Evolutionary conservation across 2,888 invertebrate species (phyloP).

Genomic region (Flabesymbios commensalis): DNA sequence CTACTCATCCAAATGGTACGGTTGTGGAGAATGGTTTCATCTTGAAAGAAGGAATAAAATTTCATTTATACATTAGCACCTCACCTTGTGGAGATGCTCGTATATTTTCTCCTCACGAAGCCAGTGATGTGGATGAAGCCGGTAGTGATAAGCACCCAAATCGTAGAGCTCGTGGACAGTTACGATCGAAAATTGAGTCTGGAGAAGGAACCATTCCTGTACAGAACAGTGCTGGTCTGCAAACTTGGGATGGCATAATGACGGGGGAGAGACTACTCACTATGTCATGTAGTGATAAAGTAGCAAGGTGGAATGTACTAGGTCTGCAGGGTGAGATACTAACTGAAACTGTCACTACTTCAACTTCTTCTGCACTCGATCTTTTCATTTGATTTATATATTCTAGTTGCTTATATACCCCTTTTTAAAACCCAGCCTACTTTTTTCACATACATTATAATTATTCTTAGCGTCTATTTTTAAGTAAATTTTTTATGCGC

Average conservation of each 20-base stretch:
- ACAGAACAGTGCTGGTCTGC: constrained; percentile 41
- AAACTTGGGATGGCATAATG: constrained; percentile 63
- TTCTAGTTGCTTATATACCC: too few species aligned
- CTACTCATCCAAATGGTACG: constrained; percentile 31
- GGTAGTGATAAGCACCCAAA: constrained; percentile 53
- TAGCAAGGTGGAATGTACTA: constrained; percentile 63
- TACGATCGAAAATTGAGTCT: constrained; percentile 94
- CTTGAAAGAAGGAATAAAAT: constrained; percentile 74
- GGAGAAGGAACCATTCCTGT: constrained; percentile 77
- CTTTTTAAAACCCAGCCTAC: too few species aligned
- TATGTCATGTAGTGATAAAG: constrained; percentile 64
- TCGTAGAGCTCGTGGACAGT: constrained; percentile 74
- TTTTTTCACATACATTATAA: too few species aligned
- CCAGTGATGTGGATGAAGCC: not conserved
- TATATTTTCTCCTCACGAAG: constrained; percentile 81
- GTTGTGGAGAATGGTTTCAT: not conserved
- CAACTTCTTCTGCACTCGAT: too few species aligned
- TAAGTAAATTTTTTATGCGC: too few species aligned
- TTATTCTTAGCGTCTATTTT: too few species aligned
- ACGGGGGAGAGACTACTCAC: constrained; percentile 62
- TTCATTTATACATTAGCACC: constrained; percentile 96
- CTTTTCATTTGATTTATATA: too few species aligned
- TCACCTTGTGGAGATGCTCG: constrained; percentile 96
- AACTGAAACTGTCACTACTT: too few species aligned
- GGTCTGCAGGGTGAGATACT: constrained; percentile 61